Conservation (phyloP, 30 jellyfish, hydroid and myxozoan species). For the Aurelia sp. region DNA sequence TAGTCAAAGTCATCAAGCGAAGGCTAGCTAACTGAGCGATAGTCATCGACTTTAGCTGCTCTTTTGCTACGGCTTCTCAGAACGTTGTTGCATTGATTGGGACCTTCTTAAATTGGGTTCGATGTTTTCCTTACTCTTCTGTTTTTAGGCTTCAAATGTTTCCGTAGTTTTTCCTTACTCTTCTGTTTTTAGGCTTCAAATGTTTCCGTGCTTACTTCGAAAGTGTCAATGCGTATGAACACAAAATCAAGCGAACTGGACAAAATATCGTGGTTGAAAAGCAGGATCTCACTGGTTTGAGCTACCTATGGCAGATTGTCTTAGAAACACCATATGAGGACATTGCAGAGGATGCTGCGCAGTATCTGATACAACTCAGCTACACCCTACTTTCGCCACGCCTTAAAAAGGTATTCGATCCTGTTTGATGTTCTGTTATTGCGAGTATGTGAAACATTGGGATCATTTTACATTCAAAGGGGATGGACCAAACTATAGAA, state of each 20-base stretch:
- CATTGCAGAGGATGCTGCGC: slow-evolving; percentile 92
- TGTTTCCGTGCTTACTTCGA: slow-evolving; percentile 90
- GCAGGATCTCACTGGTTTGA: slow-evolving; percentile 85
- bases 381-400: slow-evolving; percentile 74
- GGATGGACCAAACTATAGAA: too few relatives aligned
- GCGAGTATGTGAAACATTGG: background rate
- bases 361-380: slow-evolving; percentile 80
- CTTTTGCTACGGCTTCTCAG: too few relatives aligned
- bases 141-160: slow-evolving; percentile 80
- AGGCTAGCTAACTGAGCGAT: too few relatives aligned
- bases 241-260: slow-evolving; percentile 71
- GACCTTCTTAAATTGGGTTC: background rate
- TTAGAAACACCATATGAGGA: slow-evolving; percentile 80
- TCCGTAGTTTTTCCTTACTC: too few relatives aligned
- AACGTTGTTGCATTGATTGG: background rate
- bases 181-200: slow-evolving; percentile 65
- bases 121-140: background rate
- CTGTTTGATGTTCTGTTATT: background rate
- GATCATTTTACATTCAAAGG: too few relatives aligned
- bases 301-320: slow-evolving; percentile 79
- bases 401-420: slow-evolving; percentile 72
- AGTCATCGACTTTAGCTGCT: too few relatives aligned
- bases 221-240: slow-evolving; percentile 78
- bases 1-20: too few relatives aligned
- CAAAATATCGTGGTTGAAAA: slow-evolving; percentile 72